These are phyloP conservation scores for Hemaris fuciformis DNA, from an alignment of 2,888 invertebrate genomes.

Conservation along the genomic window DNA sequence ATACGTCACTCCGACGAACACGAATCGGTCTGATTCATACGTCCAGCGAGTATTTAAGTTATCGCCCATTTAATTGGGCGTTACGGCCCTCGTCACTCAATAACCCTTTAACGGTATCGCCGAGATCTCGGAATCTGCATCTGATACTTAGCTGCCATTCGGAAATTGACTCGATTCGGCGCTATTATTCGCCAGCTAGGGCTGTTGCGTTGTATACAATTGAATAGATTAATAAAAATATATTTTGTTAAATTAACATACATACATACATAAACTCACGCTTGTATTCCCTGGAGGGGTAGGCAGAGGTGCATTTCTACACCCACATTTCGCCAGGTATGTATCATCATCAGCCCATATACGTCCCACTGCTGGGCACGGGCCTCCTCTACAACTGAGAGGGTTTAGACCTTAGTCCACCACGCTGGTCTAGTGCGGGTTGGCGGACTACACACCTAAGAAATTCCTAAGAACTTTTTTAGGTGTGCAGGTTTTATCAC, in stretches of 20 bases:
- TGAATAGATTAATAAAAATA: conserved; percentile 22
- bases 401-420: too few species aligned
- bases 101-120: conserved; percentile 68
- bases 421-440: too few species aligned
- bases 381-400: too few species aligned
- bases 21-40: conserved; percentile 39
- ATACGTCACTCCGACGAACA: conserved; percentile 1
- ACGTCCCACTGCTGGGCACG: too few species aligned
- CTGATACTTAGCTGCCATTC: conserved; percentile 40
- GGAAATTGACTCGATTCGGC: conserved; percentile 32
- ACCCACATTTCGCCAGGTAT: too few species aligned
- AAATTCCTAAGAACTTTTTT: too few species aligned
- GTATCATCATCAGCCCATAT: too few species aligned
- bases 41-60: conserved; percentile 48
- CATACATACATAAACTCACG: too few species aligned
- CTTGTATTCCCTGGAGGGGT: too few species aligned
- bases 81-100: conserved; percentile 61
- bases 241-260: neutral
- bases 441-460: too few species aligned
- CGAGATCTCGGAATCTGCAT: conserved; percentile 63
- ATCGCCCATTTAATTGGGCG: conserved; percentile 67
- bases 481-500: too few species aligned
- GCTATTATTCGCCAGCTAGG: conserved; percentile 32
- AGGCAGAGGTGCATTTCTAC: too few species aligned
- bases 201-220: conserved; percentile 31